Evolutionary conservation across 2,888 invertebrate species (phyloP), one percentile per base, ranked within the genome.

Genomic region (Phortica magna): DNA sequence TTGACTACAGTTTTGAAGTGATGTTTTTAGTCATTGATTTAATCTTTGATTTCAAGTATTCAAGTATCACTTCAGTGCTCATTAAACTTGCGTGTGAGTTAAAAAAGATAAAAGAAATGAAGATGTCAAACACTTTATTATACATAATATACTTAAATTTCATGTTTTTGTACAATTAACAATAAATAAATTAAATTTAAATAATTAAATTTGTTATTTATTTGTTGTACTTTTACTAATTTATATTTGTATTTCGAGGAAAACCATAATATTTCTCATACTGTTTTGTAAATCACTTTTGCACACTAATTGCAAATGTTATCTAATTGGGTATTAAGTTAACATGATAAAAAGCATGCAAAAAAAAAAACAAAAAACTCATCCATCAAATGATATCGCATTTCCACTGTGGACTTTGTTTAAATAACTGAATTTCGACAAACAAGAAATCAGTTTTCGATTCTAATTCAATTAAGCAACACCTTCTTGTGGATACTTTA

Each of bases 351-450:
- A 19, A 53, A 14, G 14, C 17, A 59, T 3, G 17, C 7, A 48
- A 48, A 48, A n/a, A 19, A 19, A 68, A 14, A 17, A 17, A 22
- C n/a, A 39, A 7, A 31, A n/a, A 70, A 31, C 55, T 53, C 70
- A 10, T 71, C 5, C 53, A 71, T 71, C 70, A 55, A 55, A 9
- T 12, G 55, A 71, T 31, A 14, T 31, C 31, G 42, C 53, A 55
- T 71, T 48, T 39, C 31, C 2, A 59, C 1, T 5, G 7, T 7
- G 19, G 10, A 19, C 43, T 19, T 14, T 55, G n/a, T 39, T 53
- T 71, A 71, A 71, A 71, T 71, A 71, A 14, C 53, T 12, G 12
- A 22, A 17, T 17, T 55, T 71, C 12, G 12, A 39, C 70, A 12
- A 71, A 17, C 12, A 53, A 4, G 12, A 53, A 39, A 12, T 31